phyloP scores from a whole-genome alignment of 2,113 vertebrate genomes.

The Heterotilapia buettikoferi region DNA sequence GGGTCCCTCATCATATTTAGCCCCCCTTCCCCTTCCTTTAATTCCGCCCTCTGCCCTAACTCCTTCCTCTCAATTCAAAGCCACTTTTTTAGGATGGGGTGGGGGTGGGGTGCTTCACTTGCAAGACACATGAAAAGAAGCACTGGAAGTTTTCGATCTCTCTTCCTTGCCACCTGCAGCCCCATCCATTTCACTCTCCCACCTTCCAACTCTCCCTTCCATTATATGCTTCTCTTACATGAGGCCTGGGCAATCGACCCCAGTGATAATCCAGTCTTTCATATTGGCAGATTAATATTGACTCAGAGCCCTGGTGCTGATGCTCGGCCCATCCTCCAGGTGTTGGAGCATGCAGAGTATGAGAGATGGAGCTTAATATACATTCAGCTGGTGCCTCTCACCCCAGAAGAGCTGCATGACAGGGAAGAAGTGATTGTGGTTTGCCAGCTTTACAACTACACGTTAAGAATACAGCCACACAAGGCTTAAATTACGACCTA shows the following conservation, averaged over 20 bases:
- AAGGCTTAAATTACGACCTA: neutral
- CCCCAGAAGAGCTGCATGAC: neutral
- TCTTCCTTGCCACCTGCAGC: neutral
- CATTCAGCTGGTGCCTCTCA: conserved; percentile 20
- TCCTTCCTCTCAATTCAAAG: conserved; percentile 33
- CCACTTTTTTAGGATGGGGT: conserved; percentile 7
- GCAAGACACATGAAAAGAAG: neutral
- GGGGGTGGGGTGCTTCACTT: neutral
- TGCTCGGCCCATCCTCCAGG: conserved; percentile 30
- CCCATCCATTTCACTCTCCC: neutral
- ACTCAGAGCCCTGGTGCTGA: conserved; percentile 38
- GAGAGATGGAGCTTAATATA: conserved; percentile 38
- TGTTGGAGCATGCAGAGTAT: conserved; percentile 27
- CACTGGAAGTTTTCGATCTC: conserved; percentile 9
- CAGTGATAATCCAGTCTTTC: conserved; percentile 59
- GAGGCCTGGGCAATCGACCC: conserved; percentile 29
- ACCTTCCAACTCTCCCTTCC: neutral
- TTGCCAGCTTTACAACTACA: neutral
- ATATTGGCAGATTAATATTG: conserved; percentile 64
- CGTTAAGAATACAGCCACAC: neutral
- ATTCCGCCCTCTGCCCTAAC: conserved; percentile 16
- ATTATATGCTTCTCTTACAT: conserved; percentile 29
- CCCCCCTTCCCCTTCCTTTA: neutral
- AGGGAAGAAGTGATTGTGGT: neutral
- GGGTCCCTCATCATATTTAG: neutral